Conservation (phyloP, 2,113 vertebrate species). For the Colius striatus region DNA sequence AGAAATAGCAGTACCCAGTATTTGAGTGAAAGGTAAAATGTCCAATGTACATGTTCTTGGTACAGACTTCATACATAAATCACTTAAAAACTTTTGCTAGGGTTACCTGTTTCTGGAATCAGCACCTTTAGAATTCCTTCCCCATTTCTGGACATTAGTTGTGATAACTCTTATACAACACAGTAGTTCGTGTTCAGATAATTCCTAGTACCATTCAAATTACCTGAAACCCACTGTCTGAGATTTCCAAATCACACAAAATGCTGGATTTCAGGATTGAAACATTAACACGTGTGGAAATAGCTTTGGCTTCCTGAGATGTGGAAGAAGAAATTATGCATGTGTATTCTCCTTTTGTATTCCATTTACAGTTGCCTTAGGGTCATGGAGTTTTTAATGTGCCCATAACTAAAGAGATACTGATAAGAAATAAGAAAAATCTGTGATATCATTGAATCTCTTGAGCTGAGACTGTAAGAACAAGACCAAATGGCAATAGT, state of each 20-base stretch:
- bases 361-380: not conserved
- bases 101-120: not conserved
- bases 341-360: not conserved
- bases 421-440: not conserved
- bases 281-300: not conserved
- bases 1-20: not conserved
- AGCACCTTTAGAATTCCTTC: not conserved
- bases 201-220: not conserved
- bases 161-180: not conserved
- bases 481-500: not conserved
- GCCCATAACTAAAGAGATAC: not conserved
- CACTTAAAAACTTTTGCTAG: not conserved
- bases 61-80: not conserved
- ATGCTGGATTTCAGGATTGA: not conserved
- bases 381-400: not conserved
- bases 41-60: not conserved
- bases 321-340: not conserved
- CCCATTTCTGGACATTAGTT: not conserved
- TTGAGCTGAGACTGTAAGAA: not conserved
- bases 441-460: not conserved
- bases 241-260: not conserved
- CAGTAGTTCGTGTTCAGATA: not conserved
- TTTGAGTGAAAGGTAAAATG: not conserved
- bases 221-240: not conserved
- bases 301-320: not conserved